Percentiles rank a stretch among this genome's conserved stretches.
Conservation (phyloP, 1,140 invertebrate species). For the Samia ricini region DNA sequence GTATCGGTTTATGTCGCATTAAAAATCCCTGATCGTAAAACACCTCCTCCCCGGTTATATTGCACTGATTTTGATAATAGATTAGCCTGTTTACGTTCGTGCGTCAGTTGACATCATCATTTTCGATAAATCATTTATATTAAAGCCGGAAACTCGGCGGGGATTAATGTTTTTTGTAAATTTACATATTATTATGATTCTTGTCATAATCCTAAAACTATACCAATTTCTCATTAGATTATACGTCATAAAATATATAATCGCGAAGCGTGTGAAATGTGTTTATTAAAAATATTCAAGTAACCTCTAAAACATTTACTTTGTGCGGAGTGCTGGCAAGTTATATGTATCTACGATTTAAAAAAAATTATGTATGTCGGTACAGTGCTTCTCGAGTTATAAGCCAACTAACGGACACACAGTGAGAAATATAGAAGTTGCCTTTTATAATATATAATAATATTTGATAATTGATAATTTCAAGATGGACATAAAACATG, state of each 20-base stretch:
- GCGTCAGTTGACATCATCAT: background rate
- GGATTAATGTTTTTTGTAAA: background rate
- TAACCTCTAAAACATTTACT: too few relatives aligned
- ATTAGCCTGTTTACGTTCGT: constrained; percentile 5
- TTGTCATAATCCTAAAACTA: background rate
- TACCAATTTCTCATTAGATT: background rate
- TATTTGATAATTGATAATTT: too few relatives aligned
- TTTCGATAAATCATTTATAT: background rate
- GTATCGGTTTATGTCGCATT: constrained; percentile 31
- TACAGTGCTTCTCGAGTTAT: too few relatives aligned
- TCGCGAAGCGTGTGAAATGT: background rate
- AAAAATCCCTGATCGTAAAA: constrained; percentile 16
- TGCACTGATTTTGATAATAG: constrained; percentile 15
- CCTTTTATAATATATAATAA: too few relatives aligned
- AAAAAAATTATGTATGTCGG: too few relatives aligned
- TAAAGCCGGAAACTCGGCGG: background rate
- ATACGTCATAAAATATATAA: background rate
- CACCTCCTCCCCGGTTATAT: background rate
- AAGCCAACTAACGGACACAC: too few relatives aligned
- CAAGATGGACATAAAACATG: too few relatives aligned
- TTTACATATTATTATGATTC: background rate
- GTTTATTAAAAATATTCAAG: too few relatives aligned
- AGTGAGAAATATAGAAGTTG: too few relatives aligned
- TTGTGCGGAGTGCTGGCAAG: too few relatives aligned
- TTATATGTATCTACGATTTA: too few relatives aligned